A percentile compares a stretch with the other conserved stretches of the same genome.
Conservation (phyloP, 1,140 invertebrate genomes). For the Scaptodrosophila lebanonensis region DNA sequence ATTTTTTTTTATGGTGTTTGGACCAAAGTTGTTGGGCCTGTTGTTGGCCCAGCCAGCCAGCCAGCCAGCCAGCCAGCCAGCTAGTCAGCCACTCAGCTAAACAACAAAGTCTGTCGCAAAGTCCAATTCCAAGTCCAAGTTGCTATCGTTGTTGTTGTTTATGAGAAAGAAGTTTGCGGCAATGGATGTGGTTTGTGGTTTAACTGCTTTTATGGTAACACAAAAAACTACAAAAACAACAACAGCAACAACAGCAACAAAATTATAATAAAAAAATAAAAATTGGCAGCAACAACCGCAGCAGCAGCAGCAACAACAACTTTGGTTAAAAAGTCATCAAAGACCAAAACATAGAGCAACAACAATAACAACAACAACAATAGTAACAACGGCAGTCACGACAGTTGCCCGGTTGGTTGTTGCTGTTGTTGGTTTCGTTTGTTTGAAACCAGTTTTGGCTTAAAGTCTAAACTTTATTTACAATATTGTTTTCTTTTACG, state of each 20-base stretch:
- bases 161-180: conserved; percentile 68
- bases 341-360: conserved; percentile 61
- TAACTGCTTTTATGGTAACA: conserved; percentile 72
- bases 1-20: conserved; percentile 73
- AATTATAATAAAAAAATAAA: conserved; percentile 5
- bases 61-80: conserved; percentile 25
- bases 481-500: conserved; percentile 73
- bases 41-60: conserved; percentile 4
- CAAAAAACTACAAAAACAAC: conserved; percentile 40
- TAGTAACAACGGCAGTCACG: conserved; percentile 31
- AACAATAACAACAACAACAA: too few relatives aligned
- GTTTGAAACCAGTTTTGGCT: conserved; percentile 59
- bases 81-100: conserved; percentile 52
- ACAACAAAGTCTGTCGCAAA: conserved; percentile 67
- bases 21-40: conserved; percentile 27
- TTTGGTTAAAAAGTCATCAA: conserved; percentile 71
- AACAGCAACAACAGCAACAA: conserved; percentile 16
- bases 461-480: conserved; percentile 73
- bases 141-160: conserved; percentile 36
- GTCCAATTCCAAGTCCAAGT: conserved; percentile 36
- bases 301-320: conserved; percentile 35
- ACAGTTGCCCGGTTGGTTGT: conserved; percentile 12
- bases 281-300: conserved; percentile 32
- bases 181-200: conserved; percentile 74
- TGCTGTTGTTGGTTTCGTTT: conserved; percentile 44